phyloP scores from a whole-genome alignment of 2,888 invertebrate genomes.

The Polydesmus complanatus region DNA sequence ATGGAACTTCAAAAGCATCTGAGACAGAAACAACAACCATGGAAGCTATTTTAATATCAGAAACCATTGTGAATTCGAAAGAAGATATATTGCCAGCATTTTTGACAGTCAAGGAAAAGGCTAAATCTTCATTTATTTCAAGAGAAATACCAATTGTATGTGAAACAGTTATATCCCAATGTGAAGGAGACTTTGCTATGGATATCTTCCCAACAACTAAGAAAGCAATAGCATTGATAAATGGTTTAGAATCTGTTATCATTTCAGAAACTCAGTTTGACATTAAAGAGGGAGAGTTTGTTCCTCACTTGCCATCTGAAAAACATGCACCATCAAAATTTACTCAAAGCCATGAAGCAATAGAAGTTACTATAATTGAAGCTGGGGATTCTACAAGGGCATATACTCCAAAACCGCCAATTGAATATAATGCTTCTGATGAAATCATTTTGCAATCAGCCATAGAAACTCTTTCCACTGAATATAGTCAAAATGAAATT shows the following conservation, averaged over 20 bases:
- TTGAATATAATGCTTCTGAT: not conserved
- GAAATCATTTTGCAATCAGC: constrained; percentile 2
- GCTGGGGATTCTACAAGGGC: constrained; percentile 2
- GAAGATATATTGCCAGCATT: constrained; percentile 12
- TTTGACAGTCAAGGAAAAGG: constrained; percentile 2
- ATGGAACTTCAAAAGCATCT: constrained; percentile 6
- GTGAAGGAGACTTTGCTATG: constrained; percentile 16
- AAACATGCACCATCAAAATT: not conserved
- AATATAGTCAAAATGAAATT: constrained; percentile 4
- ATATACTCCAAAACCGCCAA: not conserved
- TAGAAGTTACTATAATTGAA: constrained; percentile 3
- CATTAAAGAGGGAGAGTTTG: constrained; percentile 5
- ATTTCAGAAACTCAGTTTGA: constrained; percentile 2
- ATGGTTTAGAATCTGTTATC: constrained; percentile 2
- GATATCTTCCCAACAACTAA: constrained; percentile 10
- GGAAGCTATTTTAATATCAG: constrained; percentile 13
- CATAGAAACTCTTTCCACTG: constrained; percentile 3
- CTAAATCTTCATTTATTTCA: constrained; percentile 2
- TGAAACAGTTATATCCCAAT: constrained; percentile 8
- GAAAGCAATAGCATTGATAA: constrained; percentile 6
- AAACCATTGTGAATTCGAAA: constrained; percentile 11
- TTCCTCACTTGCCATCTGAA: not conserved
- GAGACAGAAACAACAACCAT: constrained; percentile 6
- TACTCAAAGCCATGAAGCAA: constrained; percentile 3
- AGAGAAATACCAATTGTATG: constrained; percentile 13